These are phyloP conservation scores for Liopterus haemorrhoidalis DNA, from an alignment of 2,888 invertebrate species.

Conservation along the genomic window DNA sequence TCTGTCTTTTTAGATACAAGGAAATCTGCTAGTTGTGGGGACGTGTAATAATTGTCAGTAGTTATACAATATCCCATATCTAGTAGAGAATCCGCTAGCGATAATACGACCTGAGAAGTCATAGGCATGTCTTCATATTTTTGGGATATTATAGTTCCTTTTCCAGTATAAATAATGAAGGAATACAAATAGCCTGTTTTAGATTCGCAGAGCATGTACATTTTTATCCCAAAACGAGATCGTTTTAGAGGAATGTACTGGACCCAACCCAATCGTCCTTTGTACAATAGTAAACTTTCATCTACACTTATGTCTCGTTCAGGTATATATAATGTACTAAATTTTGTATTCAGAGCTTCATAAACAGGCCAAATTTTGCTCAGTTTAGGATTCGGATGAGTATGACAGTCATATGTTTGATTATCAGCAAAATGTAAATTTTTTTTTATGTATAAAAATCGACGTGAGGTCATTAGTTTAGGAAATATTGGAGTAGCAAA, in stretches of 20 bases:
- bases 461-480: conserved; percentile 1
- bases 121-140: conserved; percentile 16
- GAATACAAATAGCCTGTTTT: conserved; percentile 33
- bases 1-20: conserved; percentile 1
- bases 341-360: conserved; percentile 18
- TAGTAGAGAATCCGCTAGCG: conserved; percentile 12
- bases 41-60: conserved; percentile 9
- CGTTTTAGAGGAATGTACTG: conserved; percentile 37
- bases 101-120: conserved; percentile 15
- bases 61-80: conserved; percentile 8
- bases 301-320: conserved; percentile 32
- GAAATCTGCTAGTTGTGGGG: conserved; percentile 7
- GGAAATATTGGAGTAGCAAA: conserved; percentile 13
- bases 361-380: conserved; percentile 28
- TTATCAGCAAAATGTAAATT: conserved; percentile 18
- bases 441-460: conserved; percentile 14
- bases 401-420: conserved; percentile 14
- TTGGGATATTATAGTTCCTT: conserved; percentile 16
- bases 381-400: conserved; percentile 19
- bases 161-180: conserved; percentile 33
- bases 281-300: conserved; percentile 35
- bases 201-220: conserved; percentile 36
- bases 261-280: conserved; percentile 35
- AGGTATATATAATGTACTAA: conserved; percentile 16
- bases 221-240: conserved; percentile 36